These are phyloP conservation scores for Varecia variegata DNA, from an alignment of 2,797 vertebrate species.

Conservation along the genomic window DNA sequence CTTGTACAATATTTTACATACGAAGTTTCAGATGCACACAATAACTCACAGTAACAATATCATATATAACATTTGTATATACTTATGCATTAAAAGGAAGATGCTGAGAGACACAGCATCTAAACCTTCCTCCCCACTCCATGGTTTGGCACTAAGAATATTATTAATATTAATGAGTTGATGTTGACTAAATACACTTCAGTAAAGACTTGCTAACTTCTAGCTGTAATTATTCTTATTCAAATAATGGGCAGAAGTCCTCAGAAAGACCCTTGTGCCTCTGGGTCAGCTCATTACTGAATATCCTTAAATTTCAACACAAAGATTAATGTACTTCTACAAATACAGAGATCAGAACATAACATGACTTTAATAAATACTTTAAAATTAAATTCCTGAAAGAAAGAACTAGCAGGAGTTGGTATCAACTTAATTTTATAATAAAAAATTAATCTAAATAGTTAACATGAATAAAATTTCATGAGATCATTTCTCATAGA, in stretches of 20 bases:
- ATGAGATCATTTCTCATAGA: background rate
- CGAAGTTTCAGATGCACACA: background rate
- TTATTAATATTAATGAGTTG: background rate
- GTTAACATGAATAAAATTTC: background rate
- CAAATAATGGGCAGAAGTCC: background rate
- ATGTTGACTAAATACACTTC: background rate
- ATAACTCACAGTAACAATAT: background rate
- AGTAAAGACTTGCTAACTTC: background rate
- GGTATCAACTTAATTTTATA: background rate
- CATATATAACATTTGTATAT: background rate
- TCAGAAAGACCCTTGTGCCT: background rate
- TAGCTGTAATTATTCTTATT: background rate
- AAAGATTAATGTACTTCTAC: background rate
- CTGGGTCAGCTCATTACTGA: background rate
- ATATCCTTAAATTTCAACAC: background rate
- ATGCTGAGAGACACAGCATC: background rate
- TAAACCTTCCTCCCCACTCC: background rate
- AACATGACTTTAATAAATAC: background rate
- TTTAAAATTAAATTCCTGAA: conserved; percentile 29
- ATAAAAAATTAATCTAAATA: background rate
- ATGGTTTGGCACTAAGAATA: background rate
- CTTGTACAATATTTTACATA: background rate
- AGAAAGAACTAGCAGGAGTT: background rate
- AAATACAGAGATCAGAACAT: background rate
- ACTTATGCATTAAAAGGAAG: background rate